A percentile compares a stretch with the other conserved stretches of the same genome.
Conservation (phyloP, 53 echinoderm and acorn worm genomes). For the Holothuria scabra region DNA sequence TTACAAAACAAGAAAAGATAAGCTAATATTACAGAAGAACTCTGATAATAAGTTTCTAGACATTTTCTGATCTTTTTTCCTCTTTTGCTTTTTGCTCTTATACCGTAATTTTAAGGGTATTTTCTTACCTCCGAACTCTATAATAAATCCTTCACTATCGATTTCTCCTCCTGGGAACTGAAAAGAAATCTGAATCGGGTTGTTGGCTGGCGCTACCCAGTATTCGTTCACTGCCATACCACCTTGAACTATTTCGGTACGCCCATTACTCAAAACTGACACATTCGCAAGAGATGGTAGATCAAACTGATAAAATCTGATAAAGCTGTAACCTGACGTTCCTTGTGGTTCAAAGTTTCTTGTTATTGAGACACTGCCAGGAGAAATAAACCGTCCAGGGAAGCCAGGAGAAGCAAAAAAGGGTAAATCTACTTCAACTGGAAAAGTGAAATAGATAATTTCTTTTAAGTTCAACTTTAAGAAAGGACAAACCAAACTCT, state of each 20-base stretch:
- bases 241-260: neutral
- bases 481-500: too few relatives aligned
- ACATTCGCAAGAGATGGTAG: neutral
- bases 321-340: neutral
- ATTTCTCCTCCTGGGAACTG: neutral
- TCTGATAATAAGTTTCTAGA: too few relatives aligned
- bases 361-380: too few relatives aligned
- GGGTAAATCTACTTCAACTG: constrained; percentile 17
- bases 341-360: neutral
- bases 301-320: constrained; percentile 11
- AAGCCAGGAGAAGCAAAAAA: neutral
- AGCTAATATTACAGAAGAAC: too few relatives aligned
- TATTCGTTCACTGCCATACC: neutral
- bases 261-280: neutral
- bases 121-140: constrained; percentile 26
- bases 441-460: neutral
- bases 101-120: too few relatives aligned
- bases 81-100: too few relatives aligned
- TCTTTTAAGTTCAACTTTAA: too few relatives aligned
- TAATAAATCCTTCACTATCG: neutral
- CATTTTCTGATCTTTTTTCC: too few relatives aligned
- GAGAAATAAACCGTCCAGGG: neutral
- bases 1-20: too few relatives aligned
- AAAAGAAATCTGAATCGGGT: neutral
- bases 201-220: neutral